Base-by-base conservation (phyloP, 2,888 invertebrate species). In the Pammene fasciana region DNA sequence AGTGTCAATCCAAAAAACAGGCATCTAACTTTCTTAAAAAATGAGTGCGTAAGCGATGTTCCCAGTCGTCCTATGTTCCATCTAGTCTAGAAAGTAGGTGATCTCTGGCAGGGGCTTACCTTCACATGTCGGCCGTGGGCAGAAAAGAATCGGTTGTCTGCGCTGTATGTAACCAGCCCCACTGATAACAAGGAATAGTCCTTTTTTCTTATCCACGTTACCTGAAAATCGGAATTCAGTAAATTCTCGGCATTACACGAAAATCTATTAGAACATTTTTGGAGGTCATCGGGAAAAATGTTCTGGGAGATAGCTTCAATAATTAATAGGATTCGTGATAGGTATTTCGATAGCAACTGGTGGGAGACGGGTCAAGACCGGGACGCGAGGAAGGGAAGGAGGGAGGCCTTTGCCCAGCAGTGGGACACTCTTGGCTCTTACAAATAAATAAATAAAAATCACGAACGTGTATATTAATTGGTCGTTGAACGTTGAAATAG, bases 151-250 rank as follows among this genome's bases (percentile, higher is more conserved):
- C 95, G 89, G 80, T 93, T 94, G 74, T 95, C 95, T 59, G 94
- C 94, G 76, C 94, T 94, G 78, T 95, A 94, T 0, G 95, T 95
- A 68, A 94, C 94, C 43, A 94, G 84, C 6, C 95, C 95, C 18
- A 94, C 94, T 10, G 95, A 95, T 43, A 95, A 85, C 72, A 94
- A 82, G 65, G 95, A 94, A 77, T 95, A 94, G 85, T 95, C 94
- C 80, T 94, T 94, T 82, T 94, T 91, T 76, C 95, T 90, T 76
- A 95, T 95, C 95, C 95, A 96, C 52, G 95, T 94, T n/a, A 95
- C 95, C 95, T 95, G 86, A 46, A 75, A 76, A 74, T 48, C 14
- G 57, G 45, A n/a, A 18, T 57, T n/a, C 7, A 0, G 34, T 54
- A 59, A 67, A 34, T 59, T 45, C 41, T 36, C 1, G 10, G n/a